Percentiles rank a stretch among this genome's conserved stretches.
Evolutionary conservation across 2,888 invertebrate species (phyloP).

Genomic region (Palloptera scutellata): DNA sequence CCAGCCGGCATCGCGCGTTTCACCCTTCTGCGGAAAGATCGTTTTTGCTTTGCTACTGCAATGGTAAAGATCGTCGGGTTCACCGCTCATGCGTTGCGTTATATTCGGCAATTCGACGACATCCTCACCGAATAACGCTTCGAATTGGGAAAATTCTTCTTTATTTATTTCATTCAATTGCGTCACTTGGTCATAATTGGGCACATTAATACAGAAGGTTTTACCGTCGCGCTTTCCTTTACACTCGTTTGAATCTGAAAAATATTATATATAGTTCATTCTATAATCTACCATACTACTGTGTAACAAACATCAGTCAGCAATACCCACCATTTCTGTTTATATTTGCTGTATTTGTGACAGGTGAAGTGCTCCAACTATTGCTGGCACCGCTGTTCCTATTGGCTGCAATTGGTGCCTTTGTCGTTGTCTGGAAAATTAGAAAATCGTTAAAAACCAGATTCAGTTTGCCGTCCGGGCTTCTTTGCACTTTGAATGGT

Average conservation of each 20-base stretch:
- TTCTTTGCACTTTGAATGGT: slow-evolving; percentile 61
- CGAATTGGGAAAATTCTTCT: slow-evolving; percentile 45
- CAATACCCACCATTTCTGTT: slow-evolving; percentile 4
- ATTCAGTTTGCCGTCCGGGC: slow-evolving; percentile 60
- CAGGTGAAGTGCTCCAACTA: neutral
- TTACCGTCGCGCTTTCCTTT: slow-evolving; percentile 42
- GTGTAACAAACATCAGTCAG: neutral
- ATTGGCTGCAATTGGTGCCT: slow-evolving; percentile 14
- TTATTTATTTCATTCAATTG: slow-evolving; percentile 54
- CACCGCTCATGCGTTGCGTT: slow-evolving; percentile 64
- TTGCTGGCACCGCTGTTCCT: neutral
- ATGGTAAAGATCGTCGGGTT: slow-evolving; percentile 61
- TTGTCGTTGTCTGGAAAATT: slow-evolving; percentile 48
- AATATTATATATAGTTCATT: neutral
- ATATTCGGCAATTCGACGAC: slow-evolving; percentile 64
- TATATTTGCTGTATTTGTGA: neutral
- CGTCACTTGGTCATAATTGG: slow-evolving; percentile 62
- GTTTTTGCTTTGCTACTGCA: slow-evolving; percentile 64
- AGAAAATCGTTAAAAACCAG: slow-evolving; percentile 59
- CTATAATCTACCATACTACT: too few species aligned
- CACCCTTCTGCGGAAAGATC: slow-evolving; percentile 71
- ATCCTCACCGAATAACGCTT: slow-evolving; percentile 58
- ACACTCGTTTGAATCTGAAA: slow-evolving; percentile 12
- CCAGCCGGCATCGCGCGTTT: slow-evolving; percentile 72
- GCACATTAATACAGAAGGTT: slow-evolving; percentile 65